Evolutionary conservation across 2,797 vertebrate genomes (phyloP).

Genomic region (Sebastes oblongus): DNA sequence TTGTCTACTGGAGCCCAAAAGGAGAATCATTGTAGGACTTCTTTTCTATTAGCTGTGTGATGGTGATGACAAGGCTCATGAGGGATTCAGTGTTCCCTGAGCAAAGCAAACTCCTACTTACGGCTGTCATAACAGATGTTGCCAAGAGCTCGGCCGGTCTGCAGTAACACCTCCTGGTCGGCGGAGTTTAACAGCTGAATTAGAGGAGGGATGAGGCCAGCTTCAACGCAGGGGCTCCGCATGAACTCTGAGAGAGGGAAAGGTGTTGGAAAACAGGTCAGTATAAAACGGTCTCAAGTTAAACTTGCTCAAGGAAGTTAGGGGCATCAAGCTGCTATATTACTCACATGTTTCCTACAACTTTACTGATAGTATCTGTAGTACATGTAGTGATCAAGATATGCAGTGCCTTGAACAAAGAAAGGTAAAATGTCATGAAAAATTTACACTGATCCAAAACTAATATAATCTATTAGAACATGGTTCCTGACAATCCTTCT

Average conservation of each 20-base stretch:
- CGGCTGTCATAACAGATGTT: conserved; percentile 99
- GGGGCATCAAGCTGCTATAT: not conserved
- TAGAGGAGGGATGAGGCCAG: conserved; percentile 93
- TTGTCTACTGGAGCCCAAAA: not conserved
- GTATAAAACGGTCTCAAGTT: not conserved
- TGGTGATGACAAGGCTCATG: conserved; percentile 1
- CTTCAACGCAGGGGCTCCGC: conserved; percentile 93
- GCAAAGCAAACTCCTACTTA: conserved; percentile 83
- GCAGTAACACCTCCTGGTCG: conserved; percentile 96
- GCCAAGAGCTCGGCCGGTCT: conserved; percentile 96
- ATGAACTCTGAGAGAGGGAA: conserved; percentile 87
- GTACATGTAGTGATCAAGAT: not conserved
- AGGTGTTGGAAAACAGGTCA: not conserved
- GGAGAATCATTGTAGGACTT: not conserved
- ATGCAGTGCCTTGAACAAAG: not conserved
- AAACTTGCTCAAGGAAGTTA: not conserved
- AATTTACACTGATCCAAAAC: not conserved
- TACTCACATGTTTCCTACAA: not conserved
- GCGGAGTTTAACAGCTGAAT: conserved; percentile 92
- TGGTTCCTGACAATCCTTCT: not conserved
- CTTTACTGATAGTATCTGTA: not conserved
- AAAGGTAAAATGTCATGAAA: not conserved
- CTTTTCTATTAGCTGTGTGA: not conserved
- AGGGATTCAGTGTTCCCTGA: conserved; percentile 10
- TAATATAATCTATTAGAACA: not conserved